These are phyloP conservation scores for Pogonocherus hispidulus DNA, from an alignment of 2,888 invertebrate genomes.

Conservation along the genomic window DNA sequence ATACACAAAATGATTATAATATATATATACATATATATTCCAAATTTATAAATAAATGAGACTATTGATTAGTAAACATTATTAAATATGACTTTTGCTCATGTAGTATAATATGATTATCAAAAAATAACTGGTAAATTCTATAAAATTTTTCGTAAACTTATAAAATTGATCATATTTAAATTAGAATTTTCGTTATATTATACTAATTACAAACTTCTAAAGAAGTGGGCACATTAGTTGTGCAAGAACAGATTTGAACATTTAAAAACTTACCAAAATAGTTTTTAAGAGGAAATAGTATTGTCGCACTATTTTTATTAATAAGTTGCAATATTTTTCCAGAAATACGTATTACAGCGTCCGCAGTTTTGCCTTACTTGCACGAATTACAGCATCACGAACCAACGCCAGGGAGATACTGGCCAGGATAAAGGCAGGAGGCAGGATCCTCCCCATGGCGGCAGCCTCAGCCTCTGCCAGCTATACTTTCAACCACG, in stretches of 20 bases:
- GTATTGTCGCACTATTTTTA: background rate
- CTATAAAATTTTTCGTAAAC: too few species aligned
- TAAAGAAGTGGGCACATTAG: too few species aligned
- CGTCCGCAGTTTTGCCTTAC: constrained; percentile 7
- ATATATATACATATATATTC: too few species aligned
- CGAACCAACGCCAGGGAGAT: constrained; percentile 55
- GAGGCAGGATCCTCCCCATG: constrained; percentile 59
- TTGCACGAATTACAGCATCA: constrained; percentile 20
- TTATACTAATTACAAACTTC: too few species aligned
- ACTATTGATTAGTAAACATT: too few species aligned
- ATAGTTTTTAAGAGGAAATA: background rate
- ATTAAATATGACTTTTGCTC: too few species aligned
- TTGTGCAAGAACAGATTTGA: background rate
- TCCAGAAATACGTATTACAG: background rate
- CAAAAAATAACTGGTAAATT: too few species aligned
- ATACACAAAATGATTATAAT: too few species aligned
- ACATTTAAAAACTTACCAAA: background rate
- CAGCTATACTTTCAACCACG: constrained; percentile 39
- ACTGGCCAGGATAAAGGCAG: constrained; percentile 59
- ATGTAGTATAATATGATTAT: too few species aligned
- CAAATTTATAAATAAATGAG: too few species aligned
- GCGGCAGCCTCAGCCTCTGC: constrained; percentile 58
- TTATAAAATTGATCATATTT: too few species aligned
- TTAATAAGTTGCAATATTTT: background rate
- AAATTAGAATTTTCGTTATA: too few species aligned